Conservation (phyloP, 2,797 vertebrate species). For the Paedocypris micromegethes region DNA sequence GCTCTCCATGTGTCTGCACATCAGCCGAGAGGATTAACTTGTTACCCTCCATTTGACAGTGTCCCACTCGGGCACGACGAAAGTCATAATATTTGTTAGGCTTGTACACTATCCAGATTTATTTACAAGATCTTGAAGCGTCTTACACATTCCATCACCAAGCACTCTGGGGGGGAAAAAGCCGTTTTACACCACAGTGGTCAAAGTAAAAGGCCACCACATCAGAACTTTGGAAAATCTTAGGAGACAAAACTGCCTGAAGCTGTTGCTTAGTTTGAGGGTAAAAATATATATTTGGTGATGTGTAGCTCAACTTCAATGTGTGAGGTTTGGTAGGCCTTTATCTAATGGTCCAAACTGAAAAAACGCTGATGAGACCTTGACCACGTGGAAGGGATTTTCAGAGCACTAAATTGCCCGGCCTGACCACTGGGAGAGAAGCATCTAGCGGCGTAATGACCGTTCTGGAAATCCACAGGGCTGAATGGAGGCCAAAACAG, state of each 20-base stretch:
- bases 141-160: conserved; percentile 19
- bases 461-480: conserved; percentile 15
- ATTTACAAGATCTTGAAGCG: not conserved
- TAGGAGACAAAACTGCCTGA: conserved; percentile 28
- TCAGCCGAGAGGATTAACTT: conserved; percentile 12
- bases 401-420: conserved; percentile 11
- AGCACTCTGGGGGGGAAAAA: conserved; percentile 8
- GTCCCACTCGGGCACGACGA: conserved; percentile 6
- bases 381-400: conserved; percentile 27
- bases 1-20: conserved; percentile 11
- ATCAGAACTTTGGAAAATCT: conserved; percentile 49
- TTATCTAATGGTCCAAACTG: conserved; percentile 42
- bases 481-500: conserved; percentile 1
- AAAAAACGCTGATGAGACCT: conserved; percentile 32
- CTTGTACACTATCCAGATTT: conserved; percentile 6
- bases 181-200: conserved; percentile 40
- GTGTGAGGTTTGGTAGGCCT: conserved; percentile 46
- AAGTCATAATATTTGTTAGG: conserved; percentile 3
- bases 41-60: conserved; percentile 8
- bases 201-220: conserved; percentile 46
- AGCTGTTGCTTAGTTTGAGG: conserved; percentile 38
- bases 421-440: conserved; percentile 22
- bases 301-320: conserved; percentile 54
- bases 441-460: conserved; percentile 2
- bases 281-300: conserved; percentile 52